Conservation (phyloP, 1,140 invertebrate genomes). For the Batillaria attramentaria region DNA sequence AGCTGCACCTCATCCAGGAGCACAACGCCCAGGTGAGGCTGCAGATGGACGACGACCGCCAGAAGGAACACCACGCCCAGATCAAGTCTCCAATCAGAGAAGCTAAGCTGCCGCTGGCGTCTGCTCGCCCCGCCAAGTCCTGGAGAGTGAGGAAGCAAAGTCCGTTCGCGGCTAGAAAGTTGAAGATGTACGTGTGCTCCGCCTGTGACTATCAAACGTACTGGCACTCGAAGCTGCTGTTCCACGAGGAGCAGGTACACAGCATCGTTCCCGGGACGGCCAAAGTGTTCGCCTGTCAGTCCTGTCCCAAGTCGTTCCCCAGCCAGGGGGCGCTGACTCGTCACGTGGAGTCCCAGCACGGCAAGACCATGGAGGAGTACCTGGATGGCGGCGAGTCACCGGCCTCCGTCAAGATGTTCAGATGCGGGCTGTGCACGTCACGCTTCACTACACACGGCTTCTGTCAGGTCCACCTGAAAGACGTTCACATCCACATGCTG, state of each 20-base stretch:
- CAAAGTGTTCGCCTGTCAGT: conserved; percentile 48
- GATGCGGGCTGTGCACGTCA: conserved; percentile 73
- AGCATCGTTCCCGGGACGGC: neutral
- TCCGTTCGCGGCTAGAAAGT: conserved; percentile 40
- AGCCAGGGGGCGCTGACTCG: conserved; percentile 65
- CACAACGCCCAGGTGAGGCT: conserved; percentile 71
- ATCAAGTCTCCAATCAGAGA: too few relatives aligned
- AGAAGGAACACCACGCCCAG: neutral
- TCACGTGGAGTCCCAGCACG: conserved; percentile 57
- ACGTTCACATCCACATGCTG: conserved; percentile 44
- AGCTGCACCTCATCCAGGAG: conserved; percentile 76
- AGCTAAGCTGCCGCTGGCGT: too few relatives aligned
- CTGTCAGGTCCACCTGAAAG: conserved; percentile 49
- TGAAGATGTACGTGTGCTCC: conserved; percentile 90
- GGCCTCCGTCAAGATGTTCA: conserved; percentile 63
- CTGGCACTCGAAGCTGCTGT: conserved; percentile 89
- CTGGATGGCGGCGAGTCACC: conserved; percentile 18
- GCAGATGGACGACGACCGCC: conserved; percentile 46
- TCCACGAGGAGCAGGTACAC: conserved; percentile 80
- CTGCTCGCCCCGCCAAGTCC: neutral
- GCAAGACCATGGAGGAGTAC: conserved; percentile 28
- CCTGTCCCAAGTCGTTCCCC: conserved; percentile 65
- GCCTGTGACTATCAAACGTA: conserved; percentile 91
- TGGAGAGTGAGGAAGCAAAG: conserved; percentile 47
- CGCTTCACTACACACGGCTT: conserved; percentile 62